phyloP scores from a whole-genome alignment of 2,888 invertebrate genomes.

The Erpobdella octoculata region DNA sequence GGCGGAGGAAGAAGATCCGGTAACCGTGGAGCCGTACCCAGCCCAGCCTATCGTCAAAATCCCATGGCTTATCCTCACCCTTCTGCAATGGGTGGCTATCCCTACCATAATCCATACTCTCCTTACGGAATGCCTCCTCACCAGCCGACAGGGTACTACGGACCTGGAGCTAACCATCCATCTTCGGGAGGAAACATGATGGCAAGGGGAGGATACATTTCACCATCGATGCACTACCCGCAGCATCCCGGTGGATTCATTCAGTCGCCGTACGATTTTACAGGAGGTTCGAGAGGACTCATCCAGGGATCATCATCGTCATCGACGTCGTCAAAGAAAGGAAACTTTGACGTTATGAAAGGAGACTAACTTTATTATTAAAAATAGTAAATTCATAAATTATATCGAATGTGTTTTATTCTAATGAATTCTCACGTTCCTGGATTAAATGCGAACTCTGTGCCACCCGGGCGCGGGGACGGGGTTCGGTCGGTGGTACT shows the following conservation, averaged over 20 bases:
- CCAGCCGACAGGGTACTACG: background rate
- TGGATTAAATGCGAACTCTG: too few relatives aligned
- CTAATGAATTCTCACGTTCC: too few relatives aligned
- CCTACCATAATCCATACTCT: conserved; percentile 25
- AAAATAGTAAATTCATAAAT: too few relatives aligned
- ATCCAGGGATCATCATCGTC: background rate
- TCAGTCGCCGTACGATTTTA: conserved; percentile 9
- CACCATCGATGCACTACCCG: conserved; percentile 14
- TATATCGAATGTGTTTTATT: too few relatives aligned
- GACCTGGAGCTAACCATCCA: background rate
- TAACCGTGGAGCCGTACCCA: background rate
- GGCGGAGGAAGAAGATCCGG: background rate
- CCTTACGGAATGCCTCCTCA: conserved; percentile 11
- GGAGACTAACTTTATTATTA: too few relatives aligned
- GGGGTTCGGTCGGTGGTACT: too few relatives aligned
- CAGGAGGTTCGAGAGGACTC: background rate
- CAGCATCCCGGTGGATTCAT: conserved; percentile 6
- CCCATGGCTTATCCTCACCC: conserved; percentile 12
- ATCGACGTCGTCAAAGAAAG: too few relatives aligned
- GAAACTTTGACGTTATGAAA: conserved; percentile 3
- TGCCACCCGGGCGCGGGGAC: too few relatives aligned
- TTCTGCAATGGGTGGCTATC: conserved; percentile 18
- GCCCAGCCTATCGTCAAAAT: conserved; percentile 21
- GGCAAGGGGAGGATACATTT: conserved; percentile 9
- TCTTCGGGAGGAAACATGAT: background rate